Conservation (phyloP, 2,797 vertebrate species). For the Myripristis murdjan region DNA sequence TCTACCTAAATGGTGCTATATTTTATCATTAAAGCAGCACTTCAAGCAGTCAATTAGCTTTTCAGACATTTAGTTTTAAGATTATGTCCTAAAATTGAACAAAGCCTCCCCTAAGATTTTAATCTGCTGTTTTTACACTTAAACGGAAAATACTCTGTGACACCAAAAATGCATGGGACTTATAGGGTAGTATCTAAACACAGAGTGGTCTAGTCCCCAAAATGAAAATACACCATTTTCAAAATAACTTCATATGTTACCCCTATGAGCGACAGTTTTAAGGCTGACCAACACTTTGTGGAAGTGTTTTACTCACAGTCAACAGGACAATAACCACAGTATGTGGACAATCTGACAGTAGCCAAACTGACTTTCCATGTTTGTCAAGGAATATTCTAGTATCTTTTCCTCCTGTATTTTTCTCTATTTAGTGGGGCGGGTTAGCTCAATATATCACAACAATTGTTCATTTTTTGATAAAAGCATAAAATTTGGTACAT, state of each 20-base stretch:
- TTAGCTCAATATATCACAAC: too few species aligned
- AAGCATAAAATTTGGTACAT: too few species aligned
- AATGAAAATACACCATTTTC: too few species aligned
- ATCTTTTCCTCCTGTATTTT: neutral
- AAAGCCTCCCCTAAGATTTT: conserved; percentile 8
- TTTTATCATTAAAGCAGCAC: conserved; percentile 14
- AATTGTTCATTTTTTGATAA: too few species aligned
- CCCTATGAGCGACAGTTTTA: too few species aligned
- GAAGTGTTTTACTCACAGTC: neutral
- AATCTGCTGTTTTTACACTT: conserved; percentile 32
- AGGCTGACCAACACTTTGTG: neutral
- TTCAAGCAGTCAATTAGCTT: conserved; percentile 19
- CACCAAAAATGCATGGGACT: conserved; percentile 30
- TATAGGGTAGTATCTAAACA: too few species aligned
- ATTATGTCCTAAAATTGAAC: conserved; percentile 34
- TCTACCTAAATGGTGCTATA: conserved; percentile 17
- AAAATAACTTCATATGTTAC: too few species aligned
- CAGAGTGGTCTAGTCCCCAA: too few species aligned
- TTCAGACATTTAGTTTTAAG: conserved; percentile 22
- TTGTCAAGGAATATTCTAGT: neutral
- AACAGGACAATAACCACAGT: too few species aligned
- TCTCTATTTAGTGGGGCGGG: too few species aligned
- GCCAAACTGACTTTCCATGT: too few species aligned
- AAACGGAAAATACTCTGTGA: conserved; percentile 16
- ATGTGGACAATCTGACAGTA: too few species aligned